phyloP scores from a whole-genome alignment of 64 coral and sea anemone genomes.

The Pocillopora verrucosa region DNA sequence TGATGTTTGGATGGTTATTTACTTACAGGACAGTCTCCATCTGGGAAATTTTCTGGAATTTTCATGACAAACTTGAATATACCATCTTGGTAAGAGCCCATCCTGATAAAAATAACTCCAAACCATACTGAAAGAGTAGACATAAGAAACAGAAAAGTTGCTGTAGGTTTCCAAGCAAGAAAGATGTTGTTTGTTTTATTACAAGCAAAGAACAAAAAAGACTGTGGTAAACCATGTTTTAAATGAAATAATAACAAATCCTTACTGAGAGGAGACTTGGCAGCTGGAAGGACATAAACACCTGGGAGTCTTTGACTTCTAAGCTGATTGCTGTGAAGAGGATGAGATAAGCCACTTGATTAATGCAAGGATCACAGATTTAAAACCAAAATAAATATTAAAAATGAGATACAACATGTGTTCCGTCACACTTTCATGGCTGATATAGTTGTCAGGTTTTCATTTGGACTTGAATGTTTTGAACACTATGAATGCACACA shows the following conservation, averaged over 20 bases:
- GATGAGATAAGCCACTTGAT: not conserved
- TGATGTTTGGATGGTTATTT: not conserved
- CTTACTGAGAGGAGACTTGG: constrained; percentile 91
- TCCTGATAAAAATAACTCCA: constrained; percentile 96
- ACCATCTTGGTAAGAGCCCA: constrained; percentile 92
- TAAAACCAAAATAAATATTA: no score
- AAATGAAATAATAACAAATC: not conserved
- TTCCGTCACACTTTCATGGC: no score
- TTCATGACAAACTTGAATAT: constrained; percentile 95
- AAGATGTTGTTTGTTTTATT: no score
- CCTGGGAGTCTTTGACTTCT: constrained; percentile 89
- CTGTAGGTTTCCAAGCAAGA: not conserved
- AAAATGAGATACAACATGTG: no score
- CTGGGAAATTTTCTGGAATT: constrained; percentile 96
- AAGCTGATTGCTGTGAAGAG: constrained; percentile 76
- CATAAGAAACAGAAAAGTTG: not conserved
- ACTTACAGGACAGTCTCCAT: constrained; percentile 99
- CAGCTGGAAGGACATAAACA: constrained; percentile 96
- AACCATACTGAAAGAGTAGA: constrained; percentile 84
- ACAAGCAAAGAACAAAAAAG: no score
- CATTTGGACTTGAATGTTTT: no score
- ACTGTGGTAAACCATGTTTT: no score
- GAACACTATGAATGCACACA: no score
- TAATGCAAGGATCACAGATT: not conserved
- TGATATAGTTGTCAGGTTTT: no score